A percentile compares a stretch with the other conserved stretches of the same genome.
phyloP scores from a whole-genome alignment of 2,888 invertebrate species.

The Eristalis arbustorum region DNA sequence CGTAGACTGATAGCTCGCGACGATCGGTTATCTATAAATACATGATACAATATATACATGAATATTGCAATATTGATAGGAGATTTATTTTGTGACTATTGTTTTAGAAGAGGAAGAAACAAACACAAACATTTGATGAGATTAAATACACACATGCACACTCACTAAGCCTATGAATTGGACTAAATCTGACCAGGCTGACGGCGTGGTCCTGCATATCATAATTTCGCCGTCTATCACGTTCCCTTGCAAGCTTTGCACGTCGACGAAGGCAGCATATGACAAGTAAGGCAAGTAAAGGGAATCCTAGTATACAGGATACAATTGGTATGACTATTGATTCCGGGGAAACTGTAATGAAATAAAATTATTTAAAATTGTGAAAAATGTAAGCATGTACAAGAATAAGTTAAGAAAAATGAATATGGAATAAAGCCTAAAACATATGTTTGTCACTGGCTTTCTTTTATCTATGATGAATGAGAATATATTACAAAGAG shows the following conservation, averaged over 20 bases:
- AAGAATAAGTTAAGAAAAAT: too few relatives aligned
- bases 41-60: not conserved
- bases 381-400: too few relatives aligned
- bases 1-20: slow-evolving; percentile 83
- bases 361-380: not conserved
- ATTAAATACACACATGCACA: slow-evolving; percentile 77
- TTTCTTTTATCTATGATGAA: too few relatives aligned
- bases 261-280: slow-evolving; percentile 92
- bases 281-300: slow-evolving; percentile 90
- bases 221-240: slow-evolving; percentile 89
- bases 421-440: too few relatives aligned
- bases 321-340: slow-evolving; percentile 93
- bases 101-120: not conserved
- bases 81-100: not conserved
- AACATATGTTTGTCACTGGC: too few relatives aligned
- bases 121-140: not conserved
- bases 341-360: slow-evolving; percentile 88
- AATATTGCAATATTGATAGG: not conserved
- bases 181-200: slow-evolving; percentile 89
- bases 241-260: slow-evolving; percentile 91
- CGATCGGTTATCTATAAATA: slow-evolving; percentile 81
- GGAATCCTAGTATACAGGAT: slow-evolving; percentile 94
- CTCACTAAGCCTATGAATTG: slow-evolving; percentile 87
- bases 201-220: slow-evolving; percentile 91
- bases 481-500: too few relatives aligned